phyloP scores from a whole-genome alignment of 1,140 invertebrate genomes.

The Tenebrio molitor region DNA sequence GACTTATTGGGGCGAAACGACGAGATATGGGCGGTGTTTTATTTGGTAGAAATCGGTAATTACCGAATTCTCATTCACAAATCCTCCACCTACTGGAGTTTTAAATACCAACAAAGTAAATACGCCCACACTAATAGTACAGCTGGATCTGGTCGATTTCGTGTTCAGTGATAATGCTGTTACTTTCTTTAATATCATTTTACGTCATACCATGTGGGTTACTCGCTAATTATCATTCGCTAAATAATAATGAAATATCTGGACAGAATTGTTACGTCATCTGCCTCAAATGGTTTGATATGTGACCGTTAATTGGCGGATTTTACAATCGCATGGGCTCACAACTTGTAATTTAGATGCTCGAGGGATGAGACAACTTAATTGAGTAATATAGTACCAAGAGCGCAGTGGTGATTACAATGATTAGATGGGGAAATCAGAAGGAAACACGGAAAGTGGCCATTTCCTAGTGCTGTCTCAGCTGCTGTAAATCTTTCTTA shows the following conservation, averaged over 20 bases:
- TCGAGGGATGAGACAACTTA: not conserved
- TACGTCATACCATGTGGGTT: constrained; percentile 20
- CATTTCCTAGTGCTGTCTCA: too few relatives aligned
- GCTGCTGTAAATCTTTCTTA: too few relatives aligned
- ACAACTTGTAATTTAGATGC: not conserved
- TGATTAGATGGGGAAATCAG: too few relatives aligned
- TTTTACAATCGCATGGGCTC: not conserved
- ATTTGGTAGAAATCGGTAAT: not conserved
- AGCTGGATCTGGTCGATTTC: constrained; percentile 19
- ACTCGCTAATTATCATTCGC: constrained; percentile 4
- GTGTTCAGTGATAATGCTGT: constrained; percentile 11
- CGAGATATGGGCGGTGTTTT: not conserved
- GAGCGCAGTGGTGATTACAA: too few relatives aligned
- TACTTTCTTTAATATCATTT: constrained; percentile 29
- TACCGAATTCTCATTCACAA: constrained; percentile 20
- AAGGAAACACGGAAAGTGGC: too few relatives aligned
- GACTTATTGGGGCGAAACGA: too few relatives aligned
- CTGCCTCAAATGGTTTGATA: not conserved
- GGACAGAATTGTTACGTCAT: constrained; percentile 6
- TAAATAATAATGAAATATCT: constrained; percentile 17
- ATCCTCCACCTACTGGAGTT: constrained; percentile 4
- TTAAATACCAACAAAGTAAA: constrained; percentile 32
- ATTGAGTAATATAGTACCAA: not conserved
- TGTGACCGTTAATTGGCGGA: not conserved
- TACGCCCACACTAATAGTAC: constrained; percentile 14